Percentiles rank a stretch among this genome's conserved stretches.
These are phyloP conservation scores for Petromus typicus DNA, from an alignment of 2,113 vertebrate species.

Conservation along the genomic window DNA sequence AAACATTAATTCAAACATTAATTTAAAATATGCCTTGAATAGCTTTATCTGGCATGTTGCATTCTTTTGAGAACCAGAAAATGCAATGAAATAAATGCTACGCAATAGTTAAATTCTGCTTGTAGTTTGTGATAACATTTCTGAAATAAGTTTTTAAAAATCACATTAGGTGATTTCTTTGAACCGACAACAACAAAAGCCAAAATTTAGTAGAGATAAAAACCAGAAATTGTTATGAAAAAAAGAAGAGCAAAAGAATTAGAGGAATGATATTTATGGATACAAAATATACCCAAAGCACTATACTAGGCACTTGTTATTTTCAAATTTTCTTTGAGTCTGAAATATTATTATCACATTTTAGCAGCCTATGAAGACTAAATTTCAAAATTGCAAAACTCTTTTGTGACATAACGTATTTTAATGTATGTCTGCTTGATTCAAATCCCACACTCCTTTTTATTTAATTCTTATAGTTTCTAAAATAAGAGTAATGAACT, in stretches of 20 bases:
- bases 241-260: not conserved
- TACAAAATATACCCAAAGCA: not conserved
- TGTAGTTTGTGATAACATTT: not conserved
- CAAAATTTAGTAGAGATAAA: not conserved
- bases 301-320: not conserved
- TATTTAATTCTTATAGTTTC: not conserved
- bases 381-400: not conserved
- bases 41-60: constrained; percentile 2
- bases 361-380: not conserved
- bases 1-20: constrained; percentile 60
- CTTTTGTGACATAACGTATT: not conserved
- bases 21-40: not conserved
- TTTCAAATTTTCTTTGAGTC: not conserved
- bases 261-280: not conserved
- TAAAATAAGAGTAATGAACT: constrained; percentile 14
- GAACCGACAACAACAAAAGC: not conserved
- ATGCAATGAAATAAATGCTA: constrained; percentile 7
- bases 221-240: not conserved
- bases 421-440: not conserved
- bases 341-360: not conserved
- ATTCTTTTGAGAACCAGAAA: constrained; percentile 36
- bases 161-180: not conserved
- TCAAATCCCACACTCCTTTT: not conserved
- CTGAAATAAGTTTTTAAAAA: constrained; percentile 29
- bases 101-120: not conserved